Conservation (phyloP, 23 tunicate species). For the Clavelina lepadiformis region DNA sequence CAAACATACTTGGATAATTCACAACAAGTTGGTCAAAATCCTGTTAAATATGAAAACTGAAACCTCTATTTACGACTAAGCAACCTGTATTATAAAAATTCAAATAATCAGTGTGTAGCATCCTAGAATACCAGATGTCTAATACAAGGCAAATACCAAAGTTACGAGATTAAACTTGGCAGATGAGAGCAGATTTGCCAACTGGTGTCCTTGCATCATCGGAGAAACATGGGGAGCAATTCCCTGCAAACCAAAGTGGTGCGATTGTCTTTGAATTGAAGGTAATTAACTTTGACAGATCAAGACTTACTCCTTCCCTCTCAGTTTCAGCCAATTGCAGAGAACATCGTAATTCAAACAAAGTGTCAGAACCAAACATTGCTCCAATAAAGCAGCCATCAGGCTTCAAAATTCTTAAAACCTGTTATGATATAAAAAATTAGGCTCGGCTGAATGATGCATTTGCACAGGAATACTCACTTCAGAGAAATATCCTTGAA, state of each 20-base stretch:
- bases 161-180: slow-evolving; percentile 75
- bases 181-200: slow-evolving; percentile 44
- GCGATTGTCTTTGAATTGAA: not conserved
- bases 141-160: slow-evolving; percentile 17
- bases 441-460: too few species aligned
- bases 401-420: slow-evolving; percentile 55
- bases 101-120: not conserved
- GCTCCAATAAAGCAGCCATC: slow-evolving; percentile 94
- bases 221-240: slow-evolving; percentile 82
- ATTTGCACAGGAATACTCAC: too few species aligned
- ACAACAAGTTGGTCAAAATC: slow-evolving; percentile 72
- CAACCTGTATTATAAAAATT: not conserved
- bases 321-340: slow-evolving; percentile 92
- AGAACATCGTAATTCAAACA: slow-evolving; percentile 84
- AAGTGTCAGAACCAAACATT: slow-evolving; percentile 76
- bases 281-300: not conserved
- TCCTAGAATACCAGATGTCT: not conserved
- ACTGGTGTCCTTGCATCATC: slow-evolving; percentile 76
- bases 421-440: slow-evolving; percentile 1
- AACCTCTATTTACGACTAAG: not conserved
- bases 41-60: slow-evolving; percentile 17
- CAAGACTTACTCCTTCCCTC: slow-evolving; percentile 68
- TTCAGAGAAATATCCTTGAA: slow-evolving; percentile 64
- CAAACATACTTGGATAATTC: slow-evolving; percentile 85
- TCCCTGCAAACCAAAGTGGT: slow-evolving; percentile 33